These are phyloP conservation scores for Australoheros facetus DNA, from an alignment of 2,797 vertebrate genomes.

Conservation along the genomic window DNA sequence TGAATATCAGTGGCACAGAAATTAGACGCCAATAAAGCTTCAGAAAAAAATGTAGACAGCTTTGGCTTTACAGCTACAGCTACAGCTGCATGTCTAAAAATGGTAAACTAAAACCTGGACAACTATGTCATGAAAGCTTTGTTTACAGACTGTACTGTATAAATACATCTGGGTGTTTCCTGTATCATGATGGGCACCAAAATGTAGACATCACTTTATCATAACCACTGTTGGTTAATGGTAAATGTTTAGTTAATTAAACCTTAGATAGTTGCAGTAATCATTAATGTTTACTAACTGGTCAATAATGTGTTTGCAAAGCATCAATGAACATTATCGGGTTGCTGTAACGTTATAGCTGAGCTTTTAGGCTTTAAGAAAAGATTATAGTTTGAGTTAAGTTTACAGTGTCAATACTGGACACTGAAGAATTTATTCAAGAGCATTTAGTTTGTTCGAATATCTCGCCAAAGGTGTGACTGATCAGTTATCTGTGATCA, in stretches of 20 bases:
- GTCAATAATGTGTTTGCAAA: neutral
- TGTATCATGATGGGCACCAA: too few relatives aligned
- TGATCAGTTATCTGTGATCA: neutral
- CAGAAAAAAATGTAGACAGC: neutral
- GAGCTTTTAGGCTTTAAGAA: neutral
- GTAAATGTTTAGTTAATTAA: neutral
- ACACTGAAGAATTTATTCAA: neutral
- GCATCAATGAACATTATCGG: neutral
- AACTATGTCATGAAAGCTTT: neutral
- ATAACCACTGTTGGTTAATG: too few relatives aligned
- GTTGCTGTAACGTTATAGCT: neutral
- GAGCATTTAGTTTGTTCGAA: neutral
- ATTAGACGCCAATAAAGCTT: neutral
- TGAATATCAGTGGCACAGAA: neutral
- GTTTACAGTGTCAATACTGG: too few relatives aligned
- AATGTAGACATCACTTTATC: too few relatives aligned
- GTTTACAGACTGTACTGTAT: neutral
- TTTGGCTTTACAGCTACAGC: neutral
- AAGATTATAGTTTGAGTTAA: too few relatives aligned
- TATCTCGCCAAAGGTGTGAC: neutral
- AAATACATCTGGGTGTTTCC: neutral
- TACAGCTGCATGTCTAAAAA: too few relatives aligned
- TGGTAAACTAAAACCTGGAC: too few relatives aligned
- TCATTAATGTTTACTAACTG: neutral
- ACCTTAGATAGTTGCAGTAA: neutral